These are phyloP conservation scores for Zygaena filipendulae DNA, from an alignment of 2,888 invertebrate species.

Conservation along the genomic window DNA sequence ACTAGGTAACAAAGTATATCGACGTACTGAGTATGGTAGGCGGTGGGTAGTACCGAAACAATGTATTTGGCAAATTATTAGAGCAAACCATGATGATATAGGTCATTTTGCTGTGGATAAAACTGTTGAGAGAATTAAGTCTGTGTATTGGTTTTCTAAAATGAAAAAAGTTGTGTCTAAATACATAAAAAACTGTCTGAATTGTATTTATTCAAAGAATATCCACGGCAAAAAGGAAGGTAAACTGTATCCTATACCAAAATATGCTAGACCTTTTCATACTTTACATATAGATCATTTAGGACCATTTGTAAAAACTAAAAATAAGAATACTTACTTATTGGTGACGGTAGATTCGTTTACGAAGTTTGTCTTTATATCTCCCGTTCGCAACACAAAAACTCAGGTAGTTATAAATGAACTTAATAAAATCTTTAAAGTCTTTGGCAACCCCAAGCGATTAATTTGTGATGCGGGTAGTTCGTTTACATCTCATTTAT, in stretches of 20 bases:
- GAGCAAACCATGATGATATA: slow-evolving; percentile 20
- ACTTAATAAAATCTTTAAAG: slow-evolving; percentile 17
- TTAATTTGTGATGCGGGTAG: slow-evolving; percentile 19
- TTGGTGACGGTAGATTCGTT: slow-evolving; percentile 17
- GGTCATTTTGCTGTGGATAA: slow-evolving; percentile 23
- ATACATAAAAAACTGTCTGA: slow-evolving; percentile 17
- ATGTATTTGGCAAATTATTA: slow-evolving; percentile 17
- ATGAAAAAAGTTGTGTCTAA: slow-evolving; percentile 15
- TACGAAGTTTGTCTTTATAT: too few relatives aligned
- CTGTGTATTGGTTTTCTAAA: slow-evolving; percentile 19
- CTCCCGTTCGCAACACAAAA: slow-evolving; percentile 17
- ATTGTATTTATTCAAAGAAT: slow-evolving; percentile 17
- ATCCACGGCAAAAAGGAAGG: slow-evolving; percentile 15
- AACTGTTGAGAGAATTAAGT: slow-evolving; percentile 17
- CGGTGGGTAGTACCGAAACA: slow-evolving; percentile 20
- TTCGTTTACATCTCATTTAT: slow-evolving; percentile 19
- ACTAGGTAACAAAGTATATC: slow-evolving; percentile 13
- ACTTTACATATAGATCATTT: slow-evolving; percentile 18
- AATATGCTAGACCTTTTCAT: slow-evolving; percentile 17
- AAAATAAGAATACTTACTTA: slow-evolving; percentile 14
- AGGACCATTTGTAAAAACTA: slow-evolving; percentile 18
- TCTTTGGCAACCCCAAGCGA: slow-evolving; percentile 18
- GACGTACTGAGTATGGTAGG: slow-evolving; percentile 13
- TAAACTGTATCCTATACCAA: slow-evolving; percentile 16
- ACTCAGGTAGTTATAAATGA: slow-evolving; percentile 14